Evolutionary conservation across 1,140 invertebrate genomes (phyloP), one percentile per base, ranked within the genome.

Genomic region (Caenorhabditis inopinata): DNA sequence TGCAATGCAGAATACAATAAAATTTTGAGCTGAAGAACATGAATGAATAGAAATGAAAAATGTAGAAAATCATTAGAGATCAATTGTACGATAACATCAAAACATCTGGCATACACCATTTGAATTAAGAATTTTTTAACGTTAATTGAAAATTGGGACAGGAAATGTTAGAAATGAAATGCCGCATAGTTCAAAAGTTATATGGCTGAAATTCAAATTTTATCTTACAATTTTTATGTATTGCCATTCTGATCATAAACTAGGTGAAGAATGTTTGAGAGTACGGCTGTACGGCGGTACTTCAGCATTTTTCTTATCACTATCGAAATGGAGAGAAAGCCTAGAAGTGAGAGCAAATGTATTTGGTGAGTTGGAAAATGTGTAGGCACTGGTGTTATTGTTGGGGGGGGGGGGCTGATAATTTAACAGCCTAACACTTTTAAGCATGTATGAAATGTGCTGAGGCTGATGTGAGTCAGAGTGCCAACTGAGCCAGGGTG

Each of bases 221-320:
- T n/a, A 29, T 68, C 58, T 68, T 32, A 18, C 32, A 68, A 38
- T 35, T 68, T 38, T 68, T 1, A 68, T 68, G 58, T 29, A 29
- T 38, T 68, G 58, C 58, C 58, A 68, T 68, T 68, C 16, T 68
- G 58, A 68, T 68, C 35, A 32, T 68, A 68, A 68, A 68, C 21
- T n/a, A 38, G 29, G 29, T 21, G 58, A 38, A 68, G 58, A 68
- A 68, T 68, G 58, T 42, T 68, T 38, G 58, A 38, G 58, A 38
- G 58, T 42, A 38, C 38, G 58, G 35, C 38, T 68, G 53, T 12
- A 32, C 35, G 58, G 29, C 58, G 58, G 58, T 68, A 68, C 58
- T 68, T 68, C 38, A 68, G 58, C 58, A 68, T 32, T 16, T 68
- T 68, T 35, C 58, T 68, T 68, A 68, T 68, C 58, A 68, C n/a